Evolutionary conservation across 2,113 vertebrate species (phyloP), one percentile per base, ranked within the genome.

Genomic region (Hippopotamus amphibius): DNA sequence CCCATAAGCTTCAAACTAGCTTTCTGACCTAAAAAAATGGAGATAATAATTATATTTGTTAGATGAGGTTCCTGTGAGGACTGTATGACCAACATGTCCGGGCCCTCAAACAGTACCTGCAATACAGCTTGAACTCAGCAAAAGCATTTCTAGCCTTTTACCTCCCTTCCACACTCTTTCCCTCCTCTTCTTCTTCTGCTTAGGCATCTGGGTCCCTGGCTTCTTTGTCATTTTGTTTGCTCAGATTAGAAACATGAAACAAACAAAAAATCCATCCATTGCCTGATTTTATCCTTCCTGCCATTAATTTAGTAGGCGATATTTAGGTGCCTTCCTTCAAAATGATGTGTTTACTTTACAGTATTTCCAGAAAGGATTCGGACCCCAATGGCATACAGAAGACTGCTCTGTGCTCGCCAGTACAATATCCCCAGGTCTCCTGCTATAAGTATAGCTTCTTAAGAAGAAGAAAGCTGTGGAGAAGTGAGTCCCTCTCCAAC

Each of bases 291-390:
- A 19, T 82, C 66, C 43, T 87, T 90, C 3, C 12, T 88, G 66
- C 14, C 59, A 7, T 72, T 96, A 72, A 63, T 15, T 80, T 92
- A 15, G 41, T 91, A 59, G 7, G 12, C 90, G 59, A 24, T 43
- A 41, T 65, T 17, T 5, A 59, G 92, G 17, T 59, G 3, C 16
- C 21, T 0, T 5, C 61, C 96, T 97, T 79, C 55, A 77, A 95
- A 92, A 48, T 48, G 46, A 90, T 6, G 43, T 61, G 79, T 97
- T 97, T 63, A 14, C 89, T 98, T 95, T 86, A 41, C 59, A 72
- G 33, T 59, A 37, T 41, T 30, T 90, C 94, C 94, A 92, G 96
- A 69, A 95, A 97, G 9, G 95, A 19, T 94, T 83, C 63, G 82
- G 48, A 96, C 87, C 30, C 0, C 2, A 21, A 0, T 65, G 61